phyloP scores from a whole-genome alignment of 2,888 invertebrate species.

The Abrostola tripartita region DNA sequence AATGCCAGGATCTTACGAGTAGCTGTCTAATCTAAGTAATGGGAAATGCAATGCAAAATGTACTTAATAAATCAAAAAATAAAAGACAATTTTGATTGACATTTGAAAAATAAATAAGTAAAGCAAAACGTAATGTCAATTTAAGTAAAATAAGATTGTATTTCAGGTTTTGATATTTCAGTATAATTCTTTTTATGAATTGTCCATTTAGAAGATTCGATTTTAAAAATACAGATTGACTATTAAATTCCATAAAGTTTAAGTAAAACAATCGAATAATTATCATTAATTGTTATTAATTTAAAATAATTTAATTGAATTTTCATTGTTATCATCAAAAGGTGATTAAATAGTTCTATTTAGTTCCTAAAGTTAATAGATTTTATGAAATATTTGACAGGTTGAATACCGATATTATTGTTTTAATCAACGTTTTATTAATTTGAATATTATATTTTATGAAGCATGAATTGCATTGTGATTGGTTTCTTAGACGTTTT shows the following conservation, averaged over 20 bases:
- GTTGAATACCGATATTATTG: slow-evolving; percentile 4
- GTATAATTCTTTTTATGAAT: no score
- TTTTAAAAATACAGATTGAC: no score
- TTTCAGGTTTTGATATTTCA: no score
- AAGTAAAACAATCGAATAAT: no score
- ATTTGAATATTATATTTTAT: slow-evolving; percentile 8
- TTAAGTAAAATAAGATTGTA: neutral
- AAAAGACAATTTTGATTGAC: neutral
- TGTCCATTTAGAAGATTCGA: no score
- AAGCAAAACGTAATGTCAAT: neutral
- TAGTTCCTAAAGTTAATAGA: slow-evolving; percentile 20
- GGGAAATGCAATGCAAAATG: neutral
- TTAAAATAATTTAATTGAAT: slow-evolving; percentile 29
- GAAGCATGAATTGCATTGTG: no score
- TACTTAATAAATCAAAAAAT: neutral
- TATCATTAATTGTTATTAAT: no score
- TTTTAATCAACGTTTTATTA: slow-evolving; percentile 12
- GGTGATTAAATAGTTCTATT: neutral
- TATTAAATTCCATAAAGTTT: no score
- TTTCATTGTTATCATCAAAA: slow-evolving; percentile 13
- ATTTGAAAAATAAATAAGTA: neutral
- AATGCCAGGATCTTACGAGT: neutral
- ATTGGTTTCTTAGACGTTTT: no score
- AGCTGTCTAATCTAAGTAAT: no score
- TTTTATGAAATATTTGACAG: slow-evolving; percentile 41